Evolutionary conservation across 92 coral and sea anemone species (phyloP), one percentile per base, ranked within the genome.

Genomic region (Umimayanthus kanabou): DNA sequence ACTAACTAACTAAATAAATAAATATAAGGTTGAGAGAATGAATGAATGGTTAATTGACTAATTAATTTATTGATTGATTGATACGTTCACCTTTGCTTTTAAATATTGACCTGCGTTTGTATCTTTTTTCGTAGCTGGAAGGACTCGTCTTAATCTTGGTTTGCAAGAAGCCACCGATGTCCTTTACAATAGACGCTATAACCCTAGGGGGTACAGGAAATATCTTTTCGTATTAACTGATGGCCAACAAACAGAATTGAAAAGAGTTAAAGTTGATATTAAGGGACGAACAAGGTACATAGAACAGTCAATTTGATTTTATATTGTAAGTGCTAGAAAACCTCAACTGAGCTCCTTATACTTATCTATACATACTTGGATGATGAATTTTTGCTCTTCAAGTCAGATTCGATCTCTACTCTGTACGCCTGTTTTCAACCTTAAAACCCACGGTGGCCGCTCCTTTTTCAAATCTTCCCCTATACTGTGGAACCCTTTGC

Each of bases 191-290:
- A 23, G 15, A 15, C 77, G 64, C 2, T 83, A 83, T 67, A 43
- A 28, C 74, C 87, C 64, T 2, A 83, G 71, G 4, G 67, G 42
- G 0, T 67, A 43, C 30, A 70, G 26, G 76, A 83, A 83, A 69
- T 83, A 83, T 53, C 77, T 83, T 28, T 25, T 83, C 40, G n/a
- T 83, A 37, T 9, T 83, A 7, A 45, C 87, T 47, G 87, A 83
- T 43, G 87, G 87, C 30, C 47, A 8, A 29, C 87, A 83, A 49
- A n/a, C 64, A 0, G 61, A 82, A 43, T 9, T 15, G 25, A 5
- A 8, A 1, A 42, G 6, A 13, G 25, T 8, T 53, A 7, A 23
- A 43, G 26, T 47, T 26, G 64, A 67, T 47, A 22, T 83, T 4
- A 83, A 42, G 47, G 7, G 28, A 16, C 22, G 45, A 26, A 83